phyloP scores from a whole-genome alignment of 1,140 invertebrate genomes.

The Apis cerana region DNA sequence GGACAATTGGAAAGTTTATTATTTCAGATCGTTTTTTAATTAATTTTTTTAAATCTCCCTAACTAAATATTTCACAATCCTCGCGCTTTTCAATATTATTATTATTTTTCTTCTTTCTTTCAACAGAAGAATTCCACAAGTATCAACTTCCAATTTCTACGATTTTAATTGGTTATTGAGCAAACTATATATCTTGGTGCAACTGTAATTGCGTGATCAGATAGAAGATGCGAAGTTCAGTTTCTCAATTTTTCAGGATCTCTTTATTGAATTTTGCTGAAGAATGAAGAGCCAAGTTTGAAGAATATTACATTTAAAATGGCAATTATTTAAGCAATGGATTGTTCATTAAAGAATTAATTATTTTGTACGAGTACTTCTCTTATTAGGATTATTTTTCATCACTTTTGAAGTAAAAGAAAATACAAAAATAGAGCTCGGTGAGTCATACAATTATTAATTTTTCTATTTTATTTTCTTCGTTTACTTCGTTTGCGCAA shows the following conservation, averaged over 20 bases:
- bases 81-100: neutral
- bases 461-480: no score
- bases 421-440: no score
- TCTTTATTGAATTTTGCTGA: no score
- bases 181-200: neutral
- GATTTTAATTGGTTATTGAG: neutral
- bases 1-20: conserved; percentile 21
- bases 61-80: neutral
- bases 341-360: no score
- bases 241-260: neutral
- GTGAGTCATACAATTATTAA: no score
- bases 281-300: neutral
- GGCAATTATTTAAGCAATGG: neutral
- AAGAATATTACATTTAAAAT: neutral
- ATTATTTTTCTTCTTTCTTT: neutral
- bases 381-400: no score
- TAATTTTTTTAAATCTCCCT: conserved; percentile 28
- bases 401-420: no score
- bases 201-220: no score
- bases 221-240: neutral
- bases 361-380: no score
- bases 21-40: conserved; percentile 8
- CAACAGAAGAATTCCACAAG: neutral
- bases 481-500: neutral
- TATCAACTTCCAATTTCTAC: neutral